Evolutionary conservation across 2,888 invertebrate species (phyloP).

Genomic region (Frankliniella fusca): DNA sequence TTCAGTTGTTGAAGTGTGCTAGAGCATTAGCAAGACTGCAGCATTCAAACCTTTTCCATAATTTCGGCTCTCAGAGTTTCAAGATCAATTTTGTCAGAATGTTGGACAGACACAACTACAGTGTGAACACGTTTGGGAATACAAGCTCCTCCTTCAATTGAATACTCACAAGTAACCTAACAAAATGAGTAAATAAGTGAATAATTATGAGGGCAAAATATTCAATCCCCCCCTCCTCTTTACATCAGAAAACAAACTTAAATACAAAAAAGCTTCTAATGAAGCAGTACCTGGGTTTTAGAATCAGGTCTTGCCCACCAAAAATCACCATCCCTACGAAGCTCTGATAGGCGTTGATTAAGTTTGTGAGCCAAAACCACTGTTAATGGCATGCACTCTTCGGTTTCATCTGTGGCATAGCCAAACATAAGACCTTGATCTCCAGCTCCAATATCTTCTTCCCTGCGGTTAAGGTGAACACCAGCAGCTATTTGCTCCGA

Average conservation of each 20-base stretch:
- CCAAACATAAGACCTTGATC: slow-evolving; percentile 34
- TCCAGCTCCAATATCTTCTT: slow-evolving; percentile 30
- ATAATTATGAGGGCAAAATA: not conserved
- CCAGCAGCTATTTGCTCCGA: slow-evolving; percentile 95
- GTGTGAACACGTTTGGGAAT: slow-evolving; percentile 12
- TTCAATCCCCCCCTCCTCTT: too few species aligned
- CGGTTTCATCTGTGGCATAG: slow-evolving; percentile 32
- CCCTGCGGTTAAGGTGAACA: slow-evolving; percentile 81
- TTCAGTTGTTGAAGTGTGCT: too few species aligned
- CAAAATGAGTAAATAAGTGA: not conserved
- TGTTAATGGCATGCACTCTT: slow-evolving; percentile 32
- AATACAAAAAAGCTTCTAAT: not conserved
- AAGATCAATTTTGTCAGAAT: slow-evolving; percentile 8
- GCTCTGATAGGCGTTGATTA: not conserved
- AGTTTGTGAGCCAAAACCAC: slow-evolving; percentile 27
- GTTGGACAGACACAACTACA: slow-evolving; percentile 30
- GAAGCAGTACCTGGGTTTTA: slow-evolving; percentile 28
- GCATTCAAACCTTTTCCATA: not conserved
- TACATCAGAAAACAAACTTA: not conserved
- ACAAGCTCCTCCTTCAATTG: slow-evolving; percentile 21
- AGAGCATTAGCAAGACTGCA: too few species aligned
- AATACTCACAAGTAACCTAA: slow-evolving; percentile 2
- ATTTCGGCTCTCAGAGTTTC: not conserved
- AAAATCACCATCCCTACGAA: not conserved
- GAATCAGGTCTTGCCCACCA: slow-evolving; percentile 29